Conservation (phyloP, 2,888 invertebrate genomes). For the Ctenicera cuprea region DNA sequence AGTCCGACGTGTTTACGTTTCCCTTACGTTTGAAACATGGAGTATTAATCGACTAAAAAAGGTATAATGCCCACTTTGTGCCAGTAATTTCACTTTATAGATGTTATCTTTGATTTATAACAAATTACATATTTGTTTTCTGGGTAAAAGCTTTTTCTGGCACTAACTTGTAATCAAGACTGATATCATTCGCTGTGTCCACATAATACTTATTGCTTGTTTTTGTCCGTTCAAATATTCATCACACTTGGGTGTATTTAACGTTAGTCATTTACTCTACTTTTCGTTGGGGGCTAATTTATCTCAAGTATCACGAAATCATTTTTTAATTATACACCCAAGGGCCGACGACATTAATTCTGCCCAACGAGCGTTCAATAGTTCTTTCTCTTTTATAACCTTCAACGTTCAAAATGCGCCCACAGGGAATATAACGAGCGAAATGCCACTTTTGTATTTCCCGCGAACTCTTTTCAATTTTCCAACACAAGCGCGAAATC, state of each 20-base stretch:
- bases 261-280: conserved; percentile 36
- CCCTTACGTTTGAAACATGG: conserved; percentile 48
- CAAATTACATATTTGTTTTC: conserved; percentile 66
- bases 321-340: conserved; percentile 32
- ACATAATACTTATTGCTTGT: conserved; percentile 32
- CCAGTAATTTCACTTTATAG: conserved; percentile 67
- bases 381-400: not conserved
- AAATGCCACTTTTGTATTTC: conserved; percentile 39
- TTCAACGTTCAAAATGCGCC: conserved; percentile 8
- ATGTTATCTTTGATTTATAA: conserved; percentile 70
- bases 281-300: conserved; percentile 25
- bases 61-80: conserved; percentile 59
- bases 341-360: conserved; percentile 3
- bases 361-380: not conserved
- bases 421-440: conserved; percentile 12
- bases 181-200: conserved; percentile 38
- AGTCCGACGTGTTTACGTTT: conserved; percentile 56
- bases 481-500: conserved; percentile 49
- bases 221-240: conserved; percentile 46
- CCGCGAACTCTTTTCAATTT: conserved; percentile 48
- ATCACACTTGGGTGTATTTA: conserved; percentile 44
- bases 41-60: conserved; percentile 52
- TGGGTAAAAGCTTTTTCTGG: conserved; percentile 56
- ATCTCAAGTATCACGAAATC: conserved; percentile 19
- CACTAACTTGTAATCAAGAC: conserved; percentile 54